A percentile compares a stretch with the other conserved stretches of the same genome.
These are phyloP conservation scores for Meriones psammophilus DNA, from an alignment of 2,797 vertebrate genomes.

Conservation along the genomic window DNA sequence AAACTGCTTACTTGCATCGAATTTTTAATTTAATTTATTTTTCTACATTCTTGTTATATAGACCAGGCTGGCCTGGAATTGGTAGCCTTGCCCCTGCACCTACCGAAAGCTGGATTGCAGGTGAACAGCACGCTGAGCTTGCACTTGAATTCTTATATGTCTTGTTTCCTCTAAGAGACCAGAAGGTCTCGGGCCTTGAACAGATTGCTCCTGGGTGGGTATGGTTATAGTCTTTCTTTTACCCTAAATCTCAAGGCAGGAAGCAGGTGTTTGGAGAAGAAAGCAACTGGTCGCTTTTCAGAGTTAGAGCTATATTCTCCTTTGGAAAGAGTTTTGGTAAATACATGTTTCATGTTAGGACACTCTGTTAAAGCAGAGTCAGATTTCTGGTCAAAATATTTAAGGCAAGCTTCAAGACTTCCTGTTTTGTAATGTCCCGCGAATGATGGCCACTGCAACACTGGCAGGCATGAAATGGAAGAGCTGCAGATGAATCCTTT, in stretches of 20 bases:
- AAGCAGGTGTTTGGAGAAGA: conserved; percentile 55
- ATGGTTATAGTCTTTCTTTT: background rate
- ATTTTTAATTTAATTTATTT: background rate
- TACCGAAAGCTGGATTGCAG: background rate
- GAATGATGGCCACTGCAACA: background rate
- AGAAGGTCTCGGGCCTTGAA: background rate
- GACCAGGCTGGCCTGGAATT: background rate
- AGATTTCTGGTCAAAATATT: conserved; percentile 67
- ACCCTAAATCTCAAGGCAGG: background rate
- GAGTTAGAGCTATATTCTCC: background rate
- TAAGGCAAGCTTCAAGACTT: conserved; percentile 47
- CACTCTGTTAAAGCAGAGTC: conserved; percentile 60
- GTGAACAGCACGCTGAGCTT: background rate
- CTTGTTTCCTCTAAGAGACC: background rate
- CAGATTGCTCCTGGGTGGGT: too few species aligned
- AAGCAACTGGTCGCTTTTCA: background rate
- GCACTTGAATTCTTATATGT: background rate
- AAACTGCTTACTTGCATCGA: background rate
- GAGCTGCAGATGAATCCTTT: background rate
- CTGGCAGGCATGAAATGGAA: background rate
- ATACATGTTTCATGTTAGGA: conserved; percentile 53
- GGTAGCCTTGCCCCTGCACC: background rate
- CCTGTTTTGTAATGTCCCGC: background rate
- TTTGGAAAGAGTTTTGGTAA: conserved; percentile 66
- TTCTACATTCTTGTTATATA: background rate